Evolutionary conservation across 2,113 vertebrate species (phyloP).

Genomic region (Pao palembangensis): DNA sequence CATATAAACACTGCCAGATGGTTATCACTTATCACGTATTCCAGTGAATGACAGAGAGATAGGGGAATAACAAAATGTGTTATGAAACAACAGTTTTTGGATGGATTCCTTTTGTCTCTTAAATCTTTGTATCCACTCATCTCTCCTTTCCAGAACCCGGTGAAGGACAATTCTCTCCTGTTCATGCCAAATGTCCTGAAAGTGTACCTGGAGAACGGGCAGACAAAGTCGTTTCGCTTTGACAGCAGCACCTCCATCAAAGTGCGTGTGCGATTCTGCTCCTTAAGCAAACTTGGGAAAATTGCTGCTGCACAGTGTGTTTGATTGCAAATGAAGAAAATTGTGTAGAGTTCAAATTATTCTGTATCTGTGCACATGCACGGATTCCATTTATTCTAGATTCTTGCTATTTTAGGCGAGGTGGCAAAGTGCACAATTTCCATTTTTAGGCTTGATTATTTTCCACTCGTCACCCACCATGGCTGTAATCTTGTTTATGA

Average conservation of each 20-base stretch:
- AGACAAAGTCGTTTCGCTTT: conserved; percentile 97
- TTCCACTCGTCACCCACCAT: conserved; percentile 1
- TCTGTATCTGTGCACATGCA: conserved; percentile 1
- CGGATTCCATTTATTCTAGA: conserved; percentile 26
- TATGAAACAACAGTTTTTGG: not conserved
- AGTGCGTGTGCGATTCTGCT: conserved; percentile 63
- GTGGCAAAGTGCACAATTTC: conserved; percentile 7
- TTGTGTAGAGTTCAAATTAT: conserved; percentile 34
- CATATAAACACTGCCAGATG: conserved; percentile 45
- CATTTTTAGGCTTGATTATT: not conserved
- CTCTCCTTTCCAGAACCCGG: conserved; percentile 81
- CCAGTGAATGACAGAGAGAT: conserved; percentile 9
- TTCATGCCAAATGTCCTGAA: conserved; percentile 99
- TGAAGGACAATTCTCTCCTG: conserved; percentile 95
- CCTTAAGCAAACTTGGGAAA: conserved; percentile 5
- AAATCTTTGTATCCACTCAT: not conserved
- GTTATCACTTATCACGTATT: conserved; percentile 16
- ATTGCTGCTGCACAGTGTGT: conserved; percentile 27
- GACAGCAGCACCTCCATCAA: conserved; percentile 95
- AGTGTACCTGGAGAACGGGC: conserved; percentile 97
- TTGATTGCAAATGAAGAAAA: conserved; percentile 39
- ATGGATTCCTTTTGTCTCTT: not conserved
- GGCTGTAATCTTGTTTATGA: not conserved
- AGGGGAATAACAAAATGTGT: conserved; percentile 24
- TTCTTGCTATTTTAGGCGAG: conserved; percentile 13